A percentile compares a stretch with the other conserved stretches of the same genome.
Evolutionary conservation across 2,797 vertebrate species (phyloP).

Genomic region (Girardinus metallicus): DNA sequence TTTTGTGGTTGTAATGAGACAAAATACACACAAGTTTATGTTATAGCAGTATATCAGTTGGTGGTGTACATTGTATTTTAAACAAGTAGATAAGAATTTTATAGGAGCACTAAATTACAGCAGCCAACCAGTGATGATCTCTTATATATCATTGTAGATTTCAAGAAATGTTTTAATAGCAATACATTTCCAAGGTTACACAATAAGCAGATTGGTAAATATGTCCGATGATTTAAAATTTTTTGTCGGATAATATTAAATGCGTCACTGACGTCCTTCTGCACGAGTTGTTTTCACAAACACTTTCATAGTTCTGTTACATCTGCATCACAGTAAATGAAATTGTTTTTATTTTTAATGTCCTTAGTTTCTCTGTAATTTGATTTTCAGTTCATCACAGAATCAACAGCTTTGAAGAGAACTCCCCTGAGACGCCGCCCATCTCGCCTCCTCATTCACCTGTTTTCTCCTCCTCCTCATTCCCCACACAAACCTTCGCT

Average conservation of each 20-base stretch:
- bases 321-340: neutral
- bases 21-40: neutral
- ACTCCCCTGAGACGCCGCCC: constrained; percentile 41
- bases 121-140: neutral
- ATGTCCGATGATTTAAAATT: neutral
- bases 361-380: neutral
- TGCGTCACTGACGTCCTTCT: neutral
- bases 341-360: neutral
- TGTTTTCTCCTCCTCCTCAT: constrained; percentile 19
- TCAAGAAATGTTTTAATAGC: neutral
- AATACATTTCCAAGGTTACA: neutral
- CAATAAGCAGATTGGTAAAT: neutral
- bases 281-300: neutral
- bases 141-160: neutral
- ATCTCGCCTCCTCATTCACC: constrained; percentile 21
- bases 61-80: neutral
- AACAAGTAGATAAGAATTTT: neutral
- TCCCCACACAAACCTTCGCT: constrained; percentile 17
- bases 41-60: neutral
- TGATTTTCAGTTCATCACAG: constrained; percentile 68
- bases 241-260: neutral
- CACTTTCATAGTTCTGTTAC: neutral
- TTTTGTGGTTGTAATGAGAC: neutral
- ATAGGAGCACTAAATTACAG: neutral
- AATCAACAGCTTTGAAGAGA: constrained; percentile 63